Base-by-base conservation (phyloP, 2,888 invertebrate genomes). In the Apodemia hepburni region DNA sequence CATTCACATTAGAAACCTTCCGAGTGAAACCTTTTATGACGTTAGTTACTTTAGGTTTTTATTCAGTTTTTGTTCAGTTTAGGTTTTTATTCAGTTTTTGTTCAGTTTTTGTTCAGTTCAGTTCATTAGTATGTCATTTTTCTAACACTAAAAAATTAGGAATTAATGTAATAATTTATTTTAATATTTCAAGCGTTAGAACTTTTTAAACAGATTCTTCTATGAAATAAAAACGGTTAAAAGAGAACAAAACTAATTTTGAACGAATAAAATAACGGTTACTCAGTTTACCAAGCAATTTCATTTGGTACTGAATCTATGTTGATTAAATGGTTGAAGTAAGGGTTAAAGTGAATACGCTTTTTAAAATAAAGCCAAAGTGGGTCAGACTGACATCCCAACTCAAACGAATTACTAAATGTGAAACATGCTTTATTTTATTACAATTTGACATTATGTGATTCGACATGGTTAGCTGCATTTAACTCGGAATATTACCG, bases 321-420 rank as follows among this genome's bases (percentile, higher is more conserved):
- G 22, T 18, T 51, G 51, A 51, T 38, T 38, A 38, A 22, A 18
- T 51, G 8, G 49, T 51, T 51, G 38, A 38, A 35, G 35, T 35
- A 35, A 38, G 38, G 38, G 38, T 38, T 38, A 18, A 22, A 51
- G 51, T 51, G 51, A 22, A 51, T 51, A 51, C 22, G 22, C 22
- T 51, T 51, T 51, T 51, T 22, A 51, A 51, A 51, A 1, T 22
- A 51, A 22, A 51, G 22, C 51, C 22, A 51, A 51, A 51, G 51
- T 51, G 51, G 51, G 51, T 51, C 22, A 51, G 12, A 11, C 22
- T 51, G 51, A 17, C 17, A 51, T 5, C 12, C 11, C 51, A 51
- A 38, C 38, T 38, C 4, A 38, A 38, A 38, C 38, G 38, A 38
- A 38, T 38, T 38, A 38, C 38, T 42, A 42, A 15, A 42, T 42